Evolutionary conservation across 2,888 invertebrate species (phyloP).

Genomic region (Autographa gamma): DNA sequence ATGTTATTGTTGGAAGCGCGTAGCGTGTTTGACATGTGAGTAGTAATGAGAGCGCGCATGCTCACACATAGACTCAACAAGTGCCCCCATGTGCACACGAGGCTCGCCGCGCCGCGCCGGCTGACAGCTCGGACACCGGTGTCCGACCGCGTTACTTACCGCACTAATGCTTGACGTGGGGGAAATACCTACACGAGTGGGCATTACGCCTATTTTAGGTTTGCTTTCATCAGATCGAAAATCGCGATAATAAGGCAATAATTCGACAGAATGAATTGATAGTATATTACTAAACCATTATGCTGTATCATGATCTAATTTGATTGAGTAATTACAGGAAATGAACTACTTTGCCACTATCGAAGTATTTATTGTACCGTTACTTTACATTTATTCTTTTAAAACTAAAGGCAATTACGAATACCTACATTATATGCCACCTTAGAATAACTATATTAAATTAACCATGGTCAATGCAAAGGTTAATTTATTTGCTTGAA

Average conservation of each 20-base stretch:
- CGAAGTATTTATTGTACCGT: too few relatives aligned
- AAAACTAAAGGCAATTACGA: too few relatives aligned
- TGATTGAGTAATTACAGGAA: neutral
- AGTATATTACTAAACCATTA: neutral
- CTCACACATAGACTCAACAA: constrained; percentile 81
- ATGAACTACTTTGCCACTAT: too few relatives aligned
- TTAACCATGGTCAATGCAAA: too few relatives aligned
- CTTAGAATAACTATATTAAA: too few relatives aligned
- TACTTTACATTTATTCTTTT: too few relatives aligned
- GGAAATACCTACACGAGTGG: constrained; percentile 35
- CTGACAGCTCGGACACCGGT: constrained; percentile 50
- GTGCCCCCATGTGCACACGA: constrained; percentile 83
- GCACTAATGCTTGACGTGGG: constrained; percentile 46
- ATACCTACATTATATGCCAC: too few relatives aligned
- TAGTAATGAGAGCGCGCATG: constrained; percentile 70
- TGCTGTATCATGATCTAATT: neutral
- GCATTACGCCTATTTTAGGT: constrained; percentile 28
- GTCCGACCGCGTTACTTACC: constrained; percentile 62
- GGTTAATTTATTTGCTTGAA: too few relatives aligned
- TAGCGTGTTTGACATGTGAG: constrained; percentile 49
- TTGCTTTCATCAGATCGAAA: constrained; percentile 24
- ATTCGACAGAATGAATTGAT: neutral
- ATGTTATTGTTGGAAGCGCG: constrained; percentile 13
- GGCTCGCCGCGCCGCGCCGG: constrained; percentile 34
- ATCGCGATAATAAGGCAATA: constrained; percentile 17